Evolutionary conservation across 2,797 vertebrate species (phyloP).

Genomic region (Platalea minor): DNA sequence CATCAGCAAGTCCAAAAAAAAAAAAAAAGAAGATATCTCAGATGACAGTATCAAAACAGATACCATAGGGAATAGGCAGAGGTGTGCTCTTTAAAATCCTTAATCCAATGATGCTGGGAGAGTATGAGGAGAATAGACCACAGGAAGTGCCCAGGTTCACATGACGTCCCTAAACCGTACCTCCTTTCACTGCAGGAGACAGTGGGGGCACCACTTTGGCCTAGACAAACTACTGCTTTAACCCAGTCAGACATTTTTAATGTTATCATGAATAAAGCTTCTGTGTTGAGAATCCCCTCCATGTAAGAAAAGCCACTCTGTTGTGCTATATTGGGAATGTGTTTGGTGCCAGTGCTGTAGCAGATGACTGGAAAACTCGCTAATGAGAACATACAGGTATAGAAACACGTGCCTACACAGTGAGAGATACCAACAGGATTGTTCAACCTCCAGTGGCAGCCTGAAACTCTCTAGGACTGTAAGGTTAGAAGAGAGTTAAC

Average conservation of each 20-base stretch:
- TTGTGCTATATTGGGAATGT: background rate
- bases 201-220: background rate
- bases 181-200: background rate
- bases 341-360: background rate
- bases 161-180: background rate
- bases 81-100: background rate
- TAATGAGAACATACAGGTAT: background rate
- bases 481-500: background rate
- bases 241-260: background rate
- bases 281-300: background rate
- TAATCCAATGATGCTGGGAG: background rate
- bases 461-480: background rate
- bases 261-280: background rate
- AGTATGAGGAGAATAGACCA: background rate
- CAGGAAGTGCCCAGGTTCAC: background rate
- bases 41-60: background rate
- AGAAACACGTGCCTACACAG: background rate
- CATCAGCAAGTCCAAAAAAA: background rate
- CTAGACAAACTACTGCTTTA: background rate
- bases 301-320: background rate
- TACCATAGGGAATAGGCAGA: background rate
- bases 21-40: background rate
- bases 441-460: background rate
- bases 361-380: background rate
- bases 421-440: background rate